phyloP scores from a whole-genome alignment of 2,888 invertebrate genomes.

The Meloe dianella region DNA sequence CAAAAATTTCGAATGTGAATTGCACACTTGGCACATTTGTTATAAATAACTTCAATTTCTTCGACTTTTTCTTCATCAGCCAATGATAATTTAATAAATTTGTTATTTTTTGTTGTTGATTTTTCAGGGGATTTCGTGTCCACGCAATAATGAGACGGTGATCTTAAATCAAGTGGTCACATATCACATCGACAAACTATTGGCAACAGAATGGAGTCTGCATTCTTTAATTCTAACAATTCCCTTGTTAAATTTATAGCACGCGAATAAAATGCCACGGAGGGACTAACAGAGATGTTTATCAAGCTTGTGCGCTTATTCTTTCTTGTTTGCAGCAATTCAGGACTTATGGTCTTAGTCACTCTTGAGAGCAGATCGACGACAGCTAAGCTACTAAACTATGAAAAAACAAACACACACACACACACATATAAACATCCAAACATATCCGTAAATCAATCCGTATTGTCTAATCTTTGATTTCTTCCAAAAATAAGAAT shows the following conservation, averaged over 20 bases:
- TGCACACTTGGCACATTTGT: neutral
- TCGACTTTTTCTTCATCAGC: too few relatives aligned
- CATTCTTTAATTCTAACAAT: conserved; percentile 44
- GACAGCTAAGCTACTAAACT: conserved; percentile 1
- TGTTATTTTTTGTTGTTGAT: neutral
- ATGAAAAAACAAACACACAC: neutral
- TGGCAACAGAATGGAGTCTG: conserved; percentile 43
- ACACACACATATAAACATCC: neutral
- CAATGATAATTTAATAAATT: neutral
- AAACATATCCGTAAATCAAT: conserved; percentile 8
- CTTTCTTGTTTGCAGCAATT: conserved; percentile 35
- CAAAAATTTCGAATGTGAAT: neutral
- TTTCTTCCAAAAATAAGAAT: neutral
- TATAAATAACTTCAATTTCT: neutral
- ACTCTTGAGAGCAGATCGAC: conserved; percentile 24
- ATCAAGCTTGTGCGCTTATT: conserved; percentile 38
- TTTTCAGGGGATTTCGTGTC: neutral
- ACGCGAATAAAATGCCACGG: conserved; percentile 42
- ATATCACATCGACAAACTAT: conserved; percentile 38
- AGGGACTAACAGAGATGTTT: conserved; percentile 43
- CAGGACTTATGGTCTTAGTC: conserved; percentile 32
- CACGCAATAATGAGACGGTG: conserved; percentile 11
- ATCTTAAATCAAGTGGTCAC: conserved; percentile 27
- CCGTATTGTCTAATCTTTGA: conserved; percentile 6
- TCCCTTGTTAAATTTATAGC: conserved; percentile 41